A percentile compares a stretch with the other conserved stretches of the same genome.
Evolutionary conservation across 2,113 vertebrate genomes (phyloP).

Genomic region (Daboia siamensis): DNA sequence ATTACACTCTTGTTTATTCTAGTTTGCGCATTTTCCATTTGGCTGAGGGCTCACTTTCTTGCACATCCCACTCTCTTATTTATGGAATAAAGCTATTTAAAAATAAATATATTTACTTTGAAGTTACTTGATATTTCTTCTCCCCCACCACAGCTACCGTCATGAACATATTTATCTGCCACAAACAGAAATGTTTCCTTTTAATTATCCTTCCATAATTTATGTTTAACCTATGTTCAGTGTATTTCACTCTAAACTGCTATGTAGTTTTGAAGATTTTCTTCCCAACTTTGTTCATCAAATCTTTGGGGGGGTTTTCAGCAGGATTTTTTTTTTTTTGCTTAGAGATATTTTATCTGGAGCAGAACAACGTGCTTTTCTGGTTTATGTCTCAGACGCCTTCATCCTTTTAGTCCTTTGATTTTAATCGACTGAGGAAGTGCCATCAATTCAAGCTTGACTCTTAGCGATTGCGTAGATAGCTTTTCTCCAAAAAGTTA

Average conservation of each 20-base stretch:
- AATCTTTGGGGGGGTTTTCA: neutral
- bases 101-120: slow-evolving; percentile 67
- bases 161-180: slow-evolving; percentile 70
- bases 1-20: slow-evolving; percentile 30
- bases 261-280: neutral
- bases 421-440: neutral
- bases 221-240: slow-evolving; percentile 55
- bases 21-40: slow-evolving; percentile 57
- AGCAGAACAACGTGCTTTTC: neutral
- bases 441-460: neutral
- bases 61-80: slow-evolving; percentile 55
- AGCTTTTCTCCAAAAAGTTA: neutral
- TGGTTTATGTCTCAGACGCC: neutral
- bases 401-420: neutral
- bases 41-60: slow-evolving; percentile 43
- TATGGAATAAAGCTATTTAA: slow-evolving; percentile 63
- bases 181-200: slow-evolving; percentile 58
- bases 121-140: slow-evolving; percentile 60
- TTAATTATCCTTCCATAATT: slow-evolving; percentile 54
- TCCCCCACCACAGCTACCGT: slow-evolving; percentile 35
- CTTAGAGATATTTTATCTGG: neutral
- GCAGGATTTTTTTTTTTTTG: neutral
- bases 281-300: neutral
- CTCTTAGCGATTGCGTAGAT: neutral
- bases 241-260: slow-evolving; percentile 39